These are phyloP conservation scores for Dioctria linearis DNA, from an alignment of 2,888 invertebrate genomes.

Conservation along the genomic window DNA sequence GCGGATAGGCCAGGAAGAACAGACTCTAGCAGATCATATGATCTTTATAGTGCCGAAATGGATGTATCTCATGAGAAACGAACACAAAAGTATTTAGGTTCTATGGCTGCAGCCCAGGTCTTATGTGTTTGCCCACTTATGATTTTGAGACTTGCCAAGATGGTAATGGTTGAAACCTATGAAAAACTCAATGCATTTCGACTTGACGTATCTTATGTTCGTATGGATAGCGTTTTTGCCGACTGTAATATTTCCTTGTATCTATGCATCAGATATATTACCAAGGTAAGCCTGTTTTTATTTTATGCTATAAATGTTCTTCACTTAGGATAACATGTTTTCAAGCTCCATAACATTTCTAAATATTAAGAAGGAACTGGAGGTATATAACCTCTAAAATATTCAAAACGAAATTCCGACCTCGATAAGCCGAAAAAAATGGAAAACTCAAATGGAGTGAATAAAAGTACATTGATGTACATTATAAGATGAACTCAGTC, in stretches of 20 bases:
- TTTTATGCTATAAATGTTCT: no score
- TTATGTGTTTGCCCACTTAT: conserved; percentile 80
- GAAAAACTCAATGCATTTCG: conserved; percentile 79
- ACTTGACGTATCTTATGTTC: conserved; percentile 78
- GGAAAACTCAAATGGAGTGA: no score
- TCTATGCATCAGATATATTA: conserved; percentile 78
- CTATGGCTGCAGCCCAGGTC: conserved; percentile 78
- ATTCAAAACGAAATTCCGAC: no score
- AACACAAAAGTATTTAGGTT: conserved; percentile 78
- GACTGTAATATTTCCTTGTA: conserved; percentile 77
- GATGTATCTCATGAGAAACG: conserved; percentile 77
- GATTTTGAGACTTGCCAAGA: conserved; percentile 75
- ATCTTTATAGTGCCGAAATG: conserved; percentile 74
- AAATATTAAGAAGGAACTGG: no score
- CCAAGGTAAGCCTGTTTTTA: conserved; percentile 72
- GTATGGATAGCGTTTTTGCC: conserved; percentile 82
- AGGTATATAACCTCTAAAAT: no score
- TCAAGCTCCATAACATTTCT: no score
- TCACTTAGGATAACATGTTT: no score
- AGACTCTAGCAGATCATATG: conserved; percentile 68
- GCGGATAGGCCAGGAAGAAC: conserved; percentile 58
- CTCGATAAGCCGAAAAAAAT: no score
- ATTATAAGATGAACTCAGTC: no score
- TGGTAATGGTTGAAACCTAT: conserved; percentile 79
- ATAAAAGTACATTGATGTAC: no score